These are phyloP conservation scores for Hippoglossus stenolepis DNA, from an alignment of 2,113 vertebrate genomes.

Conservation along the genomic window DNA sequence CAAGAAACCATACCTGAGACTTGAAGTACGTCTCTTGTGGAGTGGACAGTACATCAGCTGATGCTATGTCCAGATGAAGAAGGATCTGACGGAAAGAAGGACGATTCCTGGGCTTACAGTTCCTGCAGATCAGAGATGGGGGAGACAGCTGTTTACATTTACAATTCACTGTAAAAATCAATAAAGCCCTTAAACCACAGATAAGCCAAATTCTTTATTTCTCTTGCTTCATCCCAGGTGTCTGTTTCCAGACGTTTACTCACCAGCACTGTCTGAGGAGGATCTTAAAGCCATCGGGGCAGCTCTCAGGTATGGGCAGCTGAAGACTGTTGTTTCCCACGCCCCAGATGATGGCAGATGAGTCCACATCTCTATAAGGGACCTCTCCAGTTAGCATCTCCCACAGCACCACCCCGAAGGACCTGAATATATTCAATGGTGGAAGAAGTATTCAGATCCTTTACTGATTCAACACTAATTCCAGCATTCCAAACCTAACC, in stretches of 20 bases:
- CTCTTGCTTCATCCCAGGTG: neutral
- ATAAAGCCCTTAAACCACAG: slow-evolving; percentile 42
- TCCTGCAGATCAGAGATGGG: slow-evolving; percentile 82
- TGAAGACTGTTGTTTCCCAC: slow-evolving; percentile 98
- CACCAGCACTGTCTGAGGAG: slow-evolving; percentile 97
- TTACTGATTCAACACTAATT: neutral
- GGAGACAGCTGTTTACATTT: slow-evolving; percentile 37
- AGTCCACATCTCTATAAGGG: slow-evolving; percentile 98
- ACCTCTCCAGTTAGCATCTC: slow-evolving; percentile 96
- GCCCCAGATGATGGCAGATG: slow-evolving; percentile 98
- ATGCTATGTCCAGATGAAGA: slow-evolving; percentile 95
- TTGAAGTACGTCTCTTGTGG: slow-evolving; percentile 98
- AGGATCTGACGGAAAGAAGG: slow-evolving; percentile 98
- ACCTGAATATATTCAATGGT: slow-evolving; percentile 55
- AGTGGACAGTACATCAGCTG: slow-evolving; percentile 95
- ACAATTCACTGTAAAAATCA: slow-evolving; percentile 49
- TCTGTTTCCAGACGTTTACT: slow-evolving; percentile 64
- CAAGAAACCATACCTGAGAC: slow-evolving; percentile 86
- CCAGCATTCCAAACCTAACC: neutral
- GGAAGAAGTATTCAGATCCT: neutral
- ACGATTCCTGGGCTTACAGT: slow-evolving; percentile 94
- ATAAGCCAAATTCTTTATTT: slow-evolving; percentile 12
- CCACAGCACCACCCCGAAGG: slow-evolving; percentile 92
- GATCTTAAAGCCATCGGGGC: slow-evolving; percentile 98
- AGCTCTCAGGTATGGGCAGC: slow-evolving; percentile 94